Evolutionary conservation across 2,113 vertebrate species (phyloP), one percentile per base, ranked within the genome.

Genomic region (Stegostoma tigrinum): DNA sequence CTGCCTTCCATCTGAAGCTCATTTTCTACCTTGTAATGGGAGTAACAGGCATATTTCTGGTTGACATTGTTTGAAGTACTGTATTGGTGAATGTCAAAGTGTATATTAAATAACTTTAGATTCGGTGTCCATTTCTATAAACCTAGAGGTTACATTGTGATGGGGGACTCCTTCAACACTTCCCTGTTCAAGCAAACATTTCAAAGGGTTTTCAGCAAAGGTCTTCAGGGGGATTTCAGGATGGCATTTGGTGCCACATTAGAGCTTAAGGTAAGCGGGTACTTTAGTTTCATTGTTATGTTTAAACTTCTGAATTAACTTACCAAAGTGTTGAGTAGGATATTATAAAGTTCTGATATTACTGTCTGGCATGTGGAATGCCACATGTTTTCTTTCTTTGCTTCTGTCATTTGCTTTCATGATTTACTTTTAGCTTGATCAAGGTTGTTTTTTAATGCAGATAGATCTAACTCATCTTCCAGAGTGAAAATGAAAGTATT

Each of bases 121-220:
- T 45, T 27, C 12, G 30, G 21, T 52, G 38, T 70, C 93, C 38
- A 30, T 5, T 12, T 95, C 72, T 75, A 45, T 52, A 48, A 67
- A 86, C 55, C 95, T 96, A 99, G 99, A 72, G 99, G 99, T 52
- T 97, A 99, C 97, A 98, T 99, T 97, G 98, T 99, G 95, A 99
- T 99, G 98, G 99, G 99, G 96, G 99, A 99, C 97, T 99, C 99
- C 91, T 99, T 99, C 97, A 99, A 99, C 96, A 99, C 99, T 19
- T 99, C 99, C 38, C 98, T 99, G 96, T 99, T 99, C 97, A 99
- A 99, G 97, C 99, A 99, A 97, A 99, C 99, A n/a, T 99, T 99
- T 97, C 99, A 99, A 97, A 98, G 98, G 94, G 98, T 99, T 70
- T 99, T 99, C 95, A 99, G 97, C 96, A 99, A 99, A 97, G 98